These are phyloP conservation scores for Anabas testudineus DNA, from an alignment of 2,797 vertebrate species.

Conservation along the genomic window DNA sequence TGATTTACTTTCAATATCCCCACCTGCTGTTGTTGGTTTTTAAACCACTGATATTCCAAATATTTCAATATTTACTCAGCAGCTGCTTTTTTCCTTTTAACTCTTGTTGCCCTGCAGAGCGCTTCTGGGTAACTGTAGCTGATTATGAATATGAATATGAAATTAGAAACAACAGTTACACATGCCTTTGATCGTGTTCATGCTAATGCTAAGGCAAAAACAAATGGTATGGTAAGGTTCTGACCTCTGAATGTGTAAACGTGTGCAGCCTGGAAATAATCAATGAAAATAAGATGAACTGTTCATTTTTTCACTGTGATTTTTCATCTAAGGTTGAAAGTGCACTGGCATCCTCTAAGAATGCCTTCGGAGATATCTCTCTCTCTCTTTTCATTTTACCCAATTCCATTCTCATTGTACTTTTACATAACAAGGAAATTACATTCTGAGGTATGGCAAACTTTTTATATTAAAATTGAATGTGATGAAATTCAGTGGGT, in stretches of 20 bases:
- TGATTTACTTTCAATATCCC: conserved; percentile 46
- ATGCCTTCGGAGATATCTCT: neutral
- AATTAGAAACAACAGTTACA: neutral
- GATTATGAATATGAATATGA: no score
- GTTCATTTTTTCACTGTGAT: conserved; percentile 3
- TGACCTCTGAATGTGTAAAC: neutral
- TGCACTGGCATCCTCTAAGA: neutral
- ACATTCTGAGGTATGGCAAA: conserved; percentile 5
- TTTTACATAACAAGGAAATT: conserved; percentile 21
- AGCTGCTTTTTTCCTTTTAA: conserved; percentile 20
- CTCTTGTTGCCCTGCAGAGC: neutral
- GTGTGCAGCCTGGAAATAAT: neutral
- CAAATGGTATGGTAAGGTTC: neutral
- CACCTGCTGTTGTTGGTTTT: conserved; percentile 58
- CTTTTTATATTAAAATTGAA: neutral
- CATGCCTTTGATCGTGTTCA: neutral
- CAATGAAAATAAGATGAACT: neutral
- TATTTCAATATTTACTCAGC: conserved; percentile 64
- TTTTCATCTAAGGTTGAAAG: conserved; percentile 19
- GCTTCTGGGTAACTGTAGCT: no score
- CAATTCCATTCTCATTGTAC: conserved; percentile 5
- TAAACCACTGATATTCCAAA: conserved; percentile 58
- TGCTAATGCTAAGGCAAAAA: neutral
- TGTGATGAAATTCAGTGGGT: conserved; percentile 13
- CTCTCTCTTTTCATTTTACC: conserved; percentile 8